phyloP scores from a whole-genome alignment of 2,113 vertebrate genomes.

The Protobothrops mucrosquamatus region DNA sequence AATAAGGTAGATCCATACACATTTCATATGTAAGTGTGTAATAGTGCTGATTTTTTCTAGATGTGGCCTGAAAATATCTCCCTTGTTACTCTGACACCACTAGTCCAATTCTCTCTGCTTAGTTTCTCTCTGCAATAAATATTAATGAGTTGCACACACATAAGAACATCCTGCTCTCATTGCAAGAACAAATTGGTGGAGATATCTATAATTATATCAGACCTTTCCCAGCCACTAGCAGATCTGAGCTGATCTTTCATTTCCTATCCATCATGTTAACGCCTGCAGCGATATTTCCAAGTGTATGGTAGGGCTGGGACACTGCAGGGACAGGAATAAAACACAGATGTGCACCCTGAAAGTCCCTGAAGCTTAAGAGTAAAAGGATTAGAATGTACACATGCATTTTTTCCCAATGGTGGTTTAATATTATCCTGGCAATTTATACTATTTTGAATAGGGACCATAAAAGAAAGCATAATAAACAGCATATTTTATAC shows the following conservation, averaged over 20 bases:
- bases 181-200: not conserved
- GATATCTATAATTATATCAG: not conserved
- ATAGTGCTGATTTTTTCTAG: not conserved
- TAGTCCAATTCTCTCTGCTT: not conserved
- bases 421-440: not conserved
- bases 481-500: not conserved
- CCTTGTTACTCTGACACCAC: not conserved
- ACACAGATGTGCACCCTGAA: not conserved
- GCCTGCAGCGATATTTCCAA: not conserved
- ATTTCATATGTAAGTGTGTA: not conserved
- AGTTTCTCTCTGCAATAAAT: not conserved
- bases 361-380: not conserved
- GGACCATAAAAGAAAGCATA: not conserved
- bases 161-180: not conserved
- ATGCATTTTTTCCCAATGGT: not conserved
- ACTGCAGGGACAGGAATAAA: not conserved
- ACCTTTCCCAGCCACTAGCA: not conserved
- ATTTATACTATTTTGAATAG: not conserved
- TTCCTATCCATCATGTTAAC: not conserved
- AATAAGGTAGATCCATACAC: not conserved
- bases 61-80: not conserved
- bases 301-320: not conserved
- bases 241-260: not conserved
- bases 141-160: not conserved
- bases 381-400: not conserved